Evolutionary conservation across 2,797 vertebrate genomes (phyloP), one percentile per base, ranked within the genome.

Genomic region (Lutjanus campechanus): DNA sequence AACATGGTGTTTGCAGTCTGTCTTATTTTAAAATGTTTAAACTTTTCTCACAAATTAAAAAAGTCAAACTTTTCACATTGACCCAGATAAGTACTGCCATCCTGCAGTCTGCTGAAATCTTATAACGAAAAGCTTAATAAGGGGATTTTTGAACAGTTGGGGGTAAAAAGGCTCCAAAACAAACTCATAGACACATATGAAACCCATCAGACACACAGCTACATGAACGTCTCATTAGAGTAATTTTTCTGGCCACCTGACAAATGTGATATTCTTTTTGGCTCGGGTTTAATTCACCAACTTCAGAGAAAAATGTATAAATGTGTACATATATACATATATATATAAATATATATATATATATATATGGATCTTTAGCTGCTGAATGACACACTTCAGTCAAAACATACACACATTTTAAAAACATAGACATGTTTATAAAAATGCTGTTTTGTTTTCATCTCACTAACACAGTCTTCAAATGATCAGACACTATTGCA

Each of bases 171-270:
- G 19, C 46, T 67, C 10, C 15, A 40, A 29, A 81, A 68, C n/a
- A 66, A 74, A 43, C 2, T 36, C 29, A 36, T 36, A 36, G 29
- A 36, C 29, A 36, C 29, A 36, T 36, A 36, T 36, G 29, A 36
- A 36, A 36, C 5, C 29, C 29, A 36, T 36, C 2, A 36, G 29
- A 36, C 2, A 36, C 29, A 36, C 29, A 36, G 29, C 29, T 36
- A 36, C 29, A 36, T 36, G 29, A 44, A 7, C 8, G 22, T 66
- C 20, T 1, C 10, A 51, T 29, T 17, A 36, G 44, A 62, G 22
- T 25, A 53, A 54, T 5, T 29, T 73, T 65, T 66, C 16, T 66
- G 49, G 29, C 55, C 49, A 51, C 49, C 49, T 75, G 59, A 76
- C 55, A 67, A 49, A 44, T 73, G 25, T 63, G 41, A 46, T 58